phyloP scores from a whole-genome alignment of 2,888 invertebrate genomes.

The Tineola bisselliella region DNA sequence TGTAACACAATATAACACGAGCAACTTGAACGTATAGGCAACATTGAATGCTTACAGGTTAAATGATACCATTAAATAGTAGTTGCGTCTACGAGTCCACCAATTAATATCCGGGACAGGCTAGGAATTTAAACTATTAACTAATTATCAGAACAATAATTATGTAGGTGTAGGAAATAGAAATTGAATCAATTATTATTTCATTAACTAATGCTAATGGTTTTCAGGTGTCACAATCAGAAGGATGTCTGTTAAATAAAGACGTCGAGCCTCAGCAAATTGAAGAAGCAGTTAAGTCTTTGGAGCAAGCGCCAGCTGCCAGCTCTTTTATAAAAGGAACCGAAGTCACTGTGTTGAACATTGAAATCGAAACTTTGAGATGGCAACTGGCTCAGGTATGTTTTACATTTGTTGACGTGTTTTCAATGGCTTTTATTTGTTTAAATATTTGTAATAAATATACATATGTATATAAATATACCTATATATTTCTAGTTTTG shows the following conservation, averaged over 20 bases:
- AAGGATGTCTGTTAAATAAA: background rate
- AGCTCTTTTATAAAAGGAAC: constrained; percentile 36
- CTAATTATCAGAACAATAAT: background rate
- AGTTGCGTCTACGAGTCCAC: background rate
- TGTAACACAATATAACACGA: too few species aligned
- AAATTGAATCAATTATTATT: background rate
- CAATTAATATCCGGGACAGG: too few species aligned
- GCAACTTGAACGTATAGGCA: too few species aligned
- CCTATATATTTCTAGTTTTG: background rate
- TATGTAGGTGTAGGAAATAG: too few species aligned
- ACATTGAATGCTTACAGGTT: too few species aligned
- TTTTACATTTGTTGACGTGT: background rate
- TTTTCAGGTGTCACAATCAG: background rate
- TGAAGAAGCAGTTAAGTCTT: constrained; percentile 32
- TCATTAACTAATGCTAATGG: background rate
- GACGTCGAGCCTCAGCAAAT: constrained; percentile 30
- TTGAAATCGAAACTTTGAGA: constrained; percentile 74
- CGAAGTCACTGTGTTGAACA: constrained; percentile 65
- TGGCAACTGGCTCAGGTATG: constrained; percentile 79
- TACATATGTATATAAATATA: too few species aligned
- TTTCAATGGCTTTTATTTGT: too few species aligned
- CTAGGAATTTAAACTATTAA: background rate
- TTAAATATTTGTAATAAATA: too few species aligned
- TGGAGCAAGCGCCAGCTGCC: constrained; percentile 26
- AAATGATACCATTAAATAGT: background rate